Percentiles rank a stretch among this genome's conserved stretches.
phyloP scores from a whole-genome alignment of 2,797 vertebrate species.

The Netta rufina region DNA sequence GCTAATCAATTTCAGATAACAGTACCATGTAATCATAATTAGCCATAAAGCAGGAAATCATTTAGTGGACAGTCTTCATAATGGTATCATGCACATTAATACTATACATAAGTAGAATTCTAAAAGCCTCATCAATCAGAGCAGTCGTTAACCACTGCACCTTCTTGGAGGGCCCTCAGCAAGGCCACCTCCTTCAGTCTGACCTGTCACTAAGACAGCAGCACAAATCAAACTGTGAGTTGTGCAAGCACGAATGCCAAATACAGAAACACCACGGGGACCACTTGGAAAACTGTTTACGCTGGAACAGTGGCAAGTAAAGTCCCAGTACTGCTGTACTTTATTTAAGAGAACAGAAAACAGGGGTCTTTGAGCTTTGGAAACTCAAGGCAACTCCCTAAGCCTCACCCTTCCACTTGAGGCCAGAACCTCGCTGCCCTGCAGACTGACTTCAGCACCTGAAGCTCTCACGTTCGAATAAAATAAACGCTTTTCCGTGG shows the following conservation, averaged over 20 bases:
- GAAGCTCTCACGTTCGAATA: rapidly evolving
- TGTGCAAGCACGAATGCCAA: background rate
- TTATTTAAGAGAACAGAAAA: rapidly evolving
- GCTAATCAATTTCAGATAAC: background rate
- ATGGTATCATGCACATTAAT: background rate
- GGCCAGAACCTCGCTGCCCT: rapidly evolving
- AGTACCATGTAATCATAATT: rapidly evolving
- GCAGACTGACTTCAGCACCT: background rate
- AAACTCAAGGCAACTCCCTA: background rate
- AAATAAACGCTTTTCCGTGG: rapidly evolving
- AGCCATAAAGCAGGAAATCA: background rate
- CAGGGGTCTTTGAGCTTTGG: background rate
- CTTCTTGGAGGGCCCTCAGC: background rate
- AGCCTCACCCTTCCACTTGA: background rate
- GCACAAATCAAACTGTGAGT: background rate
- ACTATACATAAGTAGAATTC: background rate
- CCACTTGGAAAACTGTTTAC: background rate
- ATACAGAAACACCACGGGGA: background rate
- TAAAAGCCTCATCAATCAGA: background rate
- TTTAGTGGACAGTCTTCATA: rapidly evolving
- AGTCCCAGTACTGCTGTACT: background rate
- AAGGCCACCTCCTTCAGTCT: background rate
- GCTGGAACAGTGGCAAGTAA: background rate
- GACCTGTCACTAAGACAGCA: background rate
- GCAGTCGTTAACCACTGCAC: rapidly evolving